Conservation (phyloP, 2,888 invertebrate species). For the Pachydiplax longipennis region DNA sequence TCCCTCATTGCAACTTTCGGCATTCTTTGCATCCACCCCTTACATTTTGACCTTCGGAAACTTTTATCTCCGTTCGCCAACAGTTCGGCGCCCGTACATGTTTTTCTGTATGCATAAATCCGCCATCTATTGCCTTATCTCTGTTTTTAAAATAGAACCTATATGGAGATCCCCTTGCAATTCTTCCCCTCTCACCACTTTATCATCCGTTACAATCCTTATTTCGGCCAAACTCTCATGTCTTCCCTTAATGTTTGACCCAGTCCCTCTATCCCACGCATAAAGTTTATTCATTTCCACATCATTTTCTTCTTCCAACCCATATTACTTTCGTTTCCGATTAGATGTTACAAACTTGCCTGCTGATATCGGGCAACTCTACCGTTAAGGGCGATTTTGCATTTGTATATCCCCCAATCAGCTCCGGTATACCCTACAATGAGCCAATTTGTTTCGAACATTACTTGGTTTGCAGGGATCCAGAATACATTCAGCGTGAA, state of each 20-base stretch:
- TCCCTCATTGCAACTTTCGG: background rate
- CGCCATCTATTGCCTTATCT: background rate
- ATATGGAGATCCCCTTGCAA: background rate
- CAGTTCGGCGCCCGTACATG: background rate
- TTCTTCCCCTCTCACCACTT: background rate
- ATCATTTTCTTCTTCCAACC: background rate
- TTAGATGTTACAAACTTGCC: background rate
- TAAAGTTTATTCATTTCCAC: background rate
- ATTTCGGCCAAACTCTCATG: background rate
- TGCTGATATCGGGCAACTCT: background rate
- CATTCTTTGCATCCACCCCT: background rate
- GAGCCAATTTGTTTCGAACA: background rate
- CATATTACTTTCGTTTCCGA: background rate
- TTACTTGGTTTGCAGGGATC: background rate
- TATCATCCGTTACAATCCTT: background rate
- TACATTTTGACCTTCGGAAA: background rate
- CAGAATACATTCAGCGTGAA: background rate
- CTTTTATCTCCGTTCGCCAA: background rate
- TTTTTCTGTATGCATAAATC: background rate
- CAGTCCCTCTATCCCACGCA: background rate
- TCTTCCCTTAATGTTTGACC: background rate
- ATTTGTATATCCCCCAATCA: background rate
- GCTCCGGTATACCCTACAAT: background rate
- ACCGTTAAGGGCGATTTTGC: background rate
- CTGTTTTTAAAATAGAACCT: background rate